These are phyloP conservation scores for Epizoanthus stellaris DNA, from an alignment of 92 coral and sea anemone genomes.

Conservation along the genomic window DNA sequence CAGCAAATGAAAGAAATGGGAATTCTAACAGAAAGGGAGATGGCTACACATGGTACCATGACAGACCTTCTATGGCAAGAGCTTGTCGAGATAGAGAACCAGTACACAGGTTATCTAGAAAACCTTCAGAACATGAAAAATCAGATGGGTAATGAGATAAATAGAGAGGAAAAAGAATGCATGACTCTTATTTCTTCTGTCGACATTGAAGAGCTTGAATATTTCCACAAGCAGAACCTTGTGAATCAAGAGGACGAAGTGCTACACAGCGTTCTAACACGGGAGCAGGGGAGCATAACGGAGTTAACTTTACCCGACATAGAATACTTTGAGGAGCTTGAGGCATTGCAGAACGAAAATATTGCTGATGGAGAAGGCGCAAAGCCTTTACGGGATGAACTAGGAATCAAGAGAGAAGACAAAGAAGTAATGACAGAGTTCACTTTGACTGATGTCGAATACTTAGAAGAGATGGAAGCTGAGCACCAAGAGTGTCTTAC, in stretches of 20 bases:
- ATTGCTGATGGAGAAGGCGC: slow-evolving; percentile 21
- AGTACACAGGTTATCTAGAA: slow-evolving; percentile 54
- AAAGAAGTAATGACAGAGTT: slow-evolving; percentile 64
- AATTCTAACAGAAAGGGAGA: not conserved
- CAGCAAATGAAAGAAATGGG: slow-evolving; percentile 28
- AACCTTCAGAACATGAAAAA: slow-evolving; percentile 50
- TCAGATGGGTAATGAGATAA: slow-evolving; percentile 25
- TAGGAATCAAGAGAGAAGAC: slow-evolving; percentile 44
- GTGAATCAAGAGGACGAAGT: slow-evolving; percentile 11
- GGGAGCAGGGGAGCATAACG: slow-evolving; percentile 65
- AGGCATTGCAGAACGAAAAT: slow-evolving; percentile 50
- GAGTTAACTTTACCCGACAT: slow-evolving; percentile 68
- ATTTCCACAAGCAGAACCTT: slow-evolving; percentile 48
- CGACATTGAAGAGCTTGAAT: slow-evolving; percentile 59
- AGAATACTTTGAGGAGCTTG: slow-evolving; percentile 70
- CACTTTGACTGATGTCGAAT: slow-evolving; percentile 52
- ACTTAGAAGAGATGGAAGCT: slow-evolving; percentile 41
- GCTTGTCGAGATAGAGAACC: slow-evolving; percentile 52
- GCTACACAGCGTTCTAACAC: slow-evolving; percentile 31
- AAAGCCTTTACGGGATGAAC: not conserved
- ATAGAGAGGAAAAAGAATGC: slow-evolving; percentile 55
- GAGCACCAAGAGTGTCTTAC: slow-evolving; percentile 25
- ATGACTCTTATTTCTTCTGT: slow-evolving; percentile 65
- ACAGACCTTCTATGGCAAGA: slow-evolving; percentile 71
- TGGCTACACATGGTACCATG: slow-evolving; percentile 43